Evolutionary conservation across 1,140 invertebrate species (phyloP).

Genomic region (Drosophila mojavensis): DNA sequence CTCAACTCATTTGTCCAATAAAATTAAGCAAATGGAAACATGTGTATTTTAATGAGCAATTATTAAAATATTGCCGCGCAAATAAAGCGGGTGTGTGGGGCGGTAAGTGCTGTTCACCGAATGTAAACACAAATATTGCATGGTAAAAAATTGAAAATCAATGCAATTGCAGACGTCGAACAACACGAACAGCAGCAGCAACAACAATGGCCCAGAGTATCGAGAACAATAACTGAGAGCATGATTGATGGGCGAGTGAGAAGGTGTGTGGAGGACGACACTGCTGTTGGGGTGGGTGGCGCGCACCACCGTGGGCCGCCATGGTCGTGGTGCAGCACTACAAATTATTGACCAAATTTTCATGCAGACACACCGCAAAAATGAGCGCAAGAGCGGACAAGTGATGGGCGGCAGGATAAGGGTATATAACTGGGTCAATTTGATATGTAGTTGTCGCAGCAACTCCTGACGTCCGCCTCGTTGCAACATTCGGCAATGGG

Average conservation of each 20-base stretch:
- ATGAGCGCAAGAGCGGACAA: constrained; percentile 74
- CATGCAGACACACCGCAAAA: constrained; percentile 73
- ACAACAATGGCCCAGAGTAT: constrained; percentile 12
- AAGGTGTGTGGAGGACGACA: neutral
- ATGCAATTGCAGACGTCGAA: constrained; percentile 71
- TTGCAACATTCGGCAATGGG: constrained; percentile 55
- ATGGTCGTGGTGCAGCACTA: constrained; percentile 25
- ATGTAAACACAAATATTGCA: constrained; percentile 62
- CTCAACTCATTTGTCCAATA: constrained; percentile 1
- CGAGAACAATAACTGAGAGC: constrained; percentile 48
- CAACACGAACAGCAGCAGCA: constrained; percentile 30
- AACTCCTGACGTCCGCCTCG: constrained; percentile 55
- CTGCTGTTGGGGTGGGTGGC: neutral
- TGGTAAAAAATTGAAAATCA: constrained; percentile 64
- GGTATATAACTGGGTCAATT: constrained; percentile 76
- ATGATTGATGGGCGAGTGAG: constrained; percentile 54
- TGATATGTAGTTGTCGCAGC: constrained; percentile 78
- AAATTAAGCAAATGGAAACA: constrained; percentile 19
- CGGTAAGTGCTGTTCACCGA: constrained; percentile 47
- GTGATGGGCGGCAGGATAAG: constrained; percentile 30
- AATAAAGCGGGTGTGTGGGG: constrained; percentile 26
- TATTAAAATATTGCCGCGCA: constrained; percentile 38
- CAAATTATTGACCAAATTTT: constrained; percentile 82
- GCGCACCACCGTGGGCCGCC: neutral
- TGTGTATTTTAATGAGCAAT: constrained; percentile 41